phyloP scores from a whole-genome alignment of 2,888 invertebrate genomes.

The Agriopis aurantiaria region DNA sequence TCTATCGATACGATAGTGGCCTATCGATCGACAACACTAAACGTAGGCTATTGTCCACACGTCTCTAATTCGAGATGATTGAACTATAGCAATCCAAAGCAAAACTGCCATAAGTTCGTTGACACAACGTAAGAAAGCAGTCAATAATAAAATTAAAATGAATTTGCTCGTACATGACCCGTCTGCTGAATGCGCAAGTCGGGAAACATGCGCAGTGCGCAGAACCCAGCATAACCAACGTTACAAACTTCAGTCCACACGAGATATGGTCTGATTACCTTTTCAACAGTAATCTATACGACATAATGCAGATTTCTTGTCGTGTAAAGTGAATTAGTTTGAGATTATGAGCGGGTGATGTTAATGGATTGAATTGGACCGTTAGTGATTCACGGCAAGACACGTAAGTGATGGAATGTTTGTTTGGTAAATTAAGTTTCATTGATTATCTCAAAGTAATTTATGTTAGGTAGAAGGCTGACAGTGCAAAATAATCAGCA shows the following conservation, averaged over 20 bases:
- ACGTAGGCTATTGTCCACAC: constrained; percentile 13
- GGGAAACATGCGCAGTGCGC: constrained; percentile 39
- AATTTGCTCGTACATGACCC: constrained; percentile 52
- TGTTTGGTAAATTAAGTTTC: neutral
- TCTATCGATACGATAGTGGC: no score
- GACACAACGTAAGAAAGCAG: constrained; percentile 63
- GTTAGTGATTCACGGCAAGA: neutral
- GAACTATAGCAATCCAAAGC: constrained; percentile 26
- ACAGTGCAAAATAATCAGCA: neutral
- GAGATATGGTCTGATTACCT: constrained; percentile 65
- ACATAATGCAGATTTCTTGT: constrained; percentile 61
- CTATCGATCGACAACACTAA: no score
- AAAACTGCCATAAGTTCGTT: constrained; percentile 64
- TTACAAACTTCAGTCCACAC: constrained; percentile 75
- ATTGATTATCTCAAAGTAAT: neutral
- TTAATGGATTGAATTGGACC: constrained; percentile 22
- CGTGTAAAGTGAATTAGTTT: constrained; percentile 47
- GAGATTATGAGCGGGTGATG: constrained; percentile 66
- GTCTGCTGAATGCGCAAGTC: constrained; percentile 66
- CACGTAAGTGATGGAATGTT: constrained; percentile 21
- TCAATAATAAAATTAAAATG: constrained; percentile 76
- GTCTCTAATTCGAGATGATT: constrained; percentile 28
- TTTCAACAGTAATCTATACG: constrained; percentile 59
- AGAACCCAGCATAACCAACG: constrained; percentile 71
- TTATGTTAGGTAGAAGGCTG: neutral